Evolutionary conservation across 2,888 invertebrate species (phyloP).

Genomic region (Galerucella nymphaeae): DNA sequence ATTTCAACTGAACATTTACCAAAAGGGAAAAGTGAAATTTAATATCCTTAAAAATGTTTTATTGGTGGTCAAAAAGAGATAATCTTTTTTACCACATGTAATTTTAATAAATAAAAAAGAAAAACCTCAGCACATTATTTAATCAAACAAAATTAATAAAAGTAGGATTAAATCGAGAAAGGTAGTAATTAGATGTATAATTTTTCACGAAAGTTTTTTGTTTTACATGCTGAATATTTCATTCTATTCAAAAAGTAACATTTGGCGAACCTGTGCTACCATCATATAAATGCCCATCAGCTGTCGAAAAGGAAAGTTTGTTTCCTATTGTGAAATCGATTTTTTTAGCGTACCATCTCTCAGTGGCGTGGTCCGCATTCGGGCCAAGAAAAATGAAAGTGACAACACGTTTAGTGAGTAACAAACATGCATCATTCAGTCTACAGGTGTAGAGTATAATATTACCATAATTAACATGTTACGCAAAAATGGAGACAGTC

Average conservation of each 20-base stretch:
- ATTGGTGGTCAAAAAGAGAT: too few species aligned
- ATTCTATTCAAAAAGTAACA: constrained; percentile 10
- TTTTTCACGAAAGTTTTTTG: constrained; percentile 6
- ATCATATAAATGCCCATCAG: constrained; percentile 19
- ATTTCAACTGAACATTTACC: too few species aligned
- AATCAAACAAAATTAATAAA: background rate
- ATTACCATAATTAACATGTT: constrained; percentile 1
- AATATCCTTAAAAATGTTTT: too few species aligned
- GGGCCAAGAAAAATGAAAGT: constrained; percentile 14
- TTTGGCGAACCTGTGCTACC: constrained; percentile 2
- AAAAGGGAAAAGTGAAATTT: too few species aligned
- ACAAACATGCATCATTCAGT: background rate
- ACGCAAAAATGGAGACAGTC: constrained; percentile 3
- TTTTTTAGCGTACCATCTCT: constrained; percentile 16
- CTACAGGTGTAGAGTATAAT: constrained; percentile 1
- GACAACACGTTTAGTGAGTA: constrained; percentile 4
- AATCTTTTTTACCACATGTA: too few species aligned
- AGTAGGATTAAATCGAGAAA: background rate
- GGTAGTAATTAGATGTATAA: background rate
- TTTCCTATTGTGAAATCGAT: constrained; percentile 21
- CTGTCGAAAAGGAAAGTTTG: constrained; percentile 22
- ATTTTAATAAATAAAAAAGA: too few species aligned
- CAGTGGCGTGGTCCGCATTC: constrained; percentile 16
- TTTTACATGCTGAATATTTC: background rate
- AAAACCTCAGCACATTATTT: too few species aligned